Evolutionary conservation across 2,113 vertebrate genomes (phyloP).

Genomic region (Hassar affinis): DNA sequence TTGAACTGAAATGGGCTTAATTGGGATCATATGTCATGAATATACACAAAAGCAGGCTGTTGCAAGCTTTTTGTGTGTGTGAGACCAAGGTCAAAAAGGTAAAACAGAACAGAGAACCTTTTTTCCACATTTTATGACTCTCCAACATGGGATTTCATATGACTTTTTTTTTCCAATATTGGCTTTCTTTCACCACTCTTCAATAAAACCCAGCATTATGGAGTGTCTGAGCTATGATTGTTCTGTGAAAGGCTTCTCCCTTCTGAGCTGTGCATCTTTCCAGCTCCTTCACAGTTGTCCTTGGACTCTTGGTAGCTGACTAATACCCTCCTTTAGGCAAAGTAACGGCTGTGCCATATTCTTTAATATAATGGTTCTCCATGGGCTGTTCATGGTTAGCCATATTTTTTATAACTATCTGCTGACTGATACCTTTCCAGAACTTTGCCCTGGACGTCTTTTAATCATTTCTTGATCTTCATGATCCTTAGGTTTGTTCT

Average conservation of each 20-base stretch:
- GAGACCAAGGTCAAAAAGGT: not conserved
- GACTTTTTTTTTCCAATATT: not conserved
- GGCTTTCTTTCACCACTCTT: not conserved
- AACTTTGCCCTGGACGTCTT: not conserved
- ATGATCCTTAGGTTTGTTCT: not conserved
- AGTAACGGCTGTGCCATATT: not conserved
- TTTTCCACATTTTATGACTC: not conserved
- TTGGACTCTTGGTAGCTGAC: not conserved
- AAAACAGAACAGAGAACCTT: not conserved
- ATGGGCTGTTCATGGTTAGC: not conserved
- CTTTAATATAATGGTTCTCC: constrained; percentile 1
- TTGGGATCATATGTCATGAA: not conserved
- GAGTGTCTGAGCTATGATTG: not conserved
- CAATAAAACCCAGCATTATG: not conserved
- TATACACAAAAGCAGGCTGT: not conserved
- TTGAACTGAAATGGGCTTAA: not conserved
- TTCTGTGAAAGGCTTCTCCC: constrained; percentile 7
- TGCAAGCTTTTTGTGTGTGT: not conserved
- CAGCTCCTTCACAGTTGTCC: not conserved
- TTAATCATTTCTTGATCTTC: not conserved
- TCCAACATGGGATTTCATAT: constrained; percentile 1
- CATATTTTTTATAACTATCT: not conserved
- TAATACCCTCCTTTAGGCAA: not conserved
- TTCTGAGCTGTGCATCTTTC: not conserved
- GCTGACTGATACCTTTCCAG: not conserved